Conservation (phyloP, 2,113 vertebrate species). For the Halcyon malimbica region DNA sequence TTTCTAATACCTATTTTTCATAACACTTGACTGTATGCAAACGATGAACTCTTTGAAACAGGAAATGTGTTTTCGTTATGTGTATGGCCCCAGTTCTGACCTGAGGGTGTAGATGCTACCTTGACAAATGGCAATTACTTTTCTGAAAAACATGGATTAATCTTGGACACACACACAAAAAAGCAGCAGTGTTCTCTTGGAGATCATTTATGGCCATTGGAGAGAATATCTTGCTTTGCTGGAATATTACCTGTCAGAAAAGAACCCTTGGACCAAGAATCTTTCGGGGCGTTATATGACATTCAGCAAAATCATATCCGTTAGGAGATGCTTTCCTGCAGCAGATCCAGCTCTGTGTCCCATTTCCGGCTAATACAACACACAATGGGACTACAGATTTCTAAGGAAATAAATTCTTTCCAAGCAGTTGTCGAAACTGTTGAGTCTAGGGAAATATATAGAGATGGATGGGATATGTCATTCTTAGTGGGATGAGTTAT, state of each 20-base stretch:
- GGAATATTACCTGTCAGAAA: constrained; percentile 56
- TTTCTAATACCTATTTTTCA: neutral
- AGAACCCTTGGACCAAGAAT: constrained; percentile 20
- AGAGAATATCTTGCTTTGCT: constrained; percentile 14
- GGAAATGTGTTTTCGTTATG: constrained; percentile 17
- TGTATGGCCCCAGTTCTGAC: neutral
- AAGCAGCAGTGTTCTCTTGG: neutral
- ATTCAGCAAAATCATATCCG: constrained; percentile 49
- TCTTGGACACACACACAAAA: neutral
- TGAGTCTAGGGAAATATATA: constrained; percentile 63
- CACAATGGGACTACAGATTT: constrained; percentile 61
- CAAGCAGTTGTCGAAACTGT: constrained; percentile 54
- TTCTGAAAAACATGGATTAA: constrained; percentile 11
- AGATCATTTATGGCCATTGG: constrained; percentile 16
- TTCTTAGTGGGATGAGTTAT: constrained; percentile 60
- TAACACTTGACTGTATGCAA: neutral
- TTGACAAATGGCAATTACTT: constrained; percentile 41
- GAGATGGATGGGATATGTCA: constrained; percentile 58
- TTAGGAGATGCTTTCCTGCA: constrained; percentile 53
- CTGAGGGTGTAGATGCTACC: neutral
- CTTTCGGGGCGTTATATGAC: constrained; percentile 24
- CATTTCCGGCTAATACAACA: constrained; percentile 39
- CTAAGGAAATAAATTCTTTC: constrained; percentile 63
- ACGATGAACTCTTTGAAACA: neutral
- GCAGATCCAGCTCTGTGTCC: constrained; percentile 15